Evolutionary conservation across 2,797 vertebrate species (phyloP), one percentile per base, ranked within the genome.

Genomic region (Pangasius mekongensis): DNA sequence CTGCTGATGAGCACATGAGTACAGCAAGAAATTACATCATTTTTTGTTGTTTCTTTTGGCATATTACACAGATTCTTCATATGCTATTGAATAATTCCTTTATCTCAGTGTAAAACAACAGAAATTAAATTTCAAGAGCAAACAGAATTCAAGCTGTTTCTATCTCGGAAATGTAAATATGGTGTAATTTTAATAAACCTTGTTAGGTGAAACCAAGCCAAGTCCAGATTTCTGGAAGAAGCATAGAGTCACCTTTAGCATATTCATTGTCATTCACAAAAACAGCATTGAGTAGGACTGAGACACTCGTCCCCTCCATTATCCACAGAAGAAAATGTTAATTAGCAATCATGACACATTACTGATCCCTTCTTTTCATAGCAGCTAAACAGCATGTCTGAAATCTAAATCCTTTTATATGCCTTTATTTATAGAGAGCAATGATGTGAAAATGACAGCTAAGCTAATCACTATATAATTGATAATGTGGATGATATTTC

Each of bases 371-470:
- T 91, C 91, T 93, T 93, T 90, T 93, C 91, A 92, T 89, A 89
- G 92, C 73, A 92, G 93, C 93, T 93, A 94, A 95, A 94, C 93
- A 93, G 93, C 93, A 92, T 91, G 93, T 94, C 94, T 91, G 92
- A 94, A 93, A 95, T 95, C 95, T 93, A 95, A 95, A 95, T 95
- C 94, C 94, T 92, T 95, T 95, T 93, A 94, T 94, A 93, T 94
- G 92, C 90, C 93, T 92, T 95, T 95, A 94, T 94, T 94, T 95
- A 93, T 94, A 92, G 91, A 89, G 83, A 91, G 93, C 94, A 83
- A 84, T n/a, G 62, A 76, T 85, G 47, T 89, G 43, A 91, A 91
- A 87, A 87, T 74, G 86, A 89, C 86, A 86, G 86, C 91, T 92
- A 92, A 94, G 93, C 93, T 80, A 94, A 93, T 92, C 91, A 89